phyloP scores from a whole-genome alignment of 2,113 vertebrate species.

The Centropristis striata region DNA sequence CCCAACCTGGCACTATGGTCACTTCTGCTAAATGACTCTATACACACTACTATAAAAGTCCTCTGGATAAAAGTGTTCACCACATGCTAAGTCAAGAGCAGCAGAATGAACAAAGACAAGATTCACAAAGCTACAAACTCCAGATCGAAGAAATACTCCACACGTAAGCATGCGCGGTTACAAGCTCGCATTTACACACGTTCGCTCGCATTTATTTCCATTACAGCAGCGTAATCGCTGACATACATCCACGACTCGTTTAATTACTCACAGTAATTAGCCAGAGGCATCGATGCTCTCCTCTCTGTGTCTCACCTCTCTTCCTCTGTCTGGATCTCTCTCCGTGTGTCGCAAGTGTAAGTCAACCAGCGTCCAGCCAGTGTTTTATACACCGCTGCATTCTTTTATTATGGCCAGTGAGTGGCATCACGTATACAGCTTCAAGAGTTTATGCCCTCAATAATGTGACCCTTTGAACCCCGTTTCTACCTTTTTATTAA shows the following conservation, averaged over 20 bases:
- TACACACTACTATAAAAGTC: background rate
- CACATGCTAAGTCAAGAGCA: background rate
- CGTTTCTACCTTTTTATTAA: background rate
- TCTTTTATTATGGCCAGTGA: constrained; percentile 11
- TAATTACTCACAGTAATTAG: constrained; percentile 87
- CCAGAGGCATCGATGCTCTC: constrained; percentile 59
- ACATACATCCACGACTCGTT: constrained; percentile 74
- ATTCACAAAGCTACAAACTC: constrained; percentile 6
- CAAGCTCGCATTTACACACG: background rate
- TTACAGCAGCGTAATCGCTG: constrained; percentile 39
- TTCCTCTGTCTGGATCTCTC: constrained; percentile 44
- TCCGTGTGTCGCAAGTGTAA: constrained; percentile 25
- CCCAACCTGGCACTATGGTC: background rate
- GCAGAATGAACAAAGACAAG: background rate
- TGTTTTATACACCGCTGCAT: background rate
- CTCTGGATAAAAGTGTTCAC: background rate
- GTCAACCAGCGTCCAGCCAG: constrained; percentile 23
- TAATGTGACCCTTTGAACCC: constrained; percentile 13
- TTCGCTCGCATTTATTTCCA: constrained; percentile 15
- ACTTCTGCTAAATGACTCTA: background rate
- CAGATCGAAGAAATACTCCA: background rate
- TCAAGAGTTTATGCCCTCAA: constrained; percentile 10
- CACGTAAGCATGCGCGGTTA: constrained; percentile 7
- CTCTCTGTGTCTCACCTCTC: constrained; percentile 33
- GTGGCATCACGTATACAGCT: background rate